Base-by-base conservation (phyloP, 2,888 invertebrate genomes). In the Dorcus hopei region DNA sequence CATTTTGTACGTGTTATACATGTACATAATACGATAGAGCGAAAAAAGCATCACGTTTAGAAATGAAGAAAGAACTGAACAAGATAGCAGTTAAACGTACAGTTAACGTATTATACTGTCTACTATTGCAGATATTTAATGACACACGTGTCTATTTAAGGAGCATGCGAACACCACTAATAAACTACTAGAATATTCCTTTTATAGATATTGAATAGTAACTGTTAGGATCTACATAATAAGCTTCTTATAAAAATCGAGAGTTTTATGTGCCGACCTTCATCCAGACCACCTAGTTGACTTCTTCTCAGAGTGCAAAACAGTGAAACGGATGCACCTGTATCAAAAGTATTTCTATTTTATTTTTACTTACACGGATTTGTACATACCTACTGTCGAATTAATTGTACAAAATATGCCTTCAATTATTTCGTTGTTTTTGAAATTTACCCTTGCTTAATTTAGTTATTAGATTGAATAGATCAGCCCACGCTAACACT, bases 151-250 rank as follows among this genome's bases (percentile, higher is more conserved):
- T 52, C 52, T 52, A 23, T 52, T 52, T 52, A 52, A 39, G 52
- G 52, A 38, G 41, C 16, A 52, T 41, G 16, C 40, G 19, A 40
- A 16, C 19, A 40, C 52, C 41, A 41, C 41, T 52, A 52, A 52
- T 52, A 52, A 52, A 43, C 48, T 47, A 57, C 38, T 45, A 38
- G 49, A 57, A 52, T 57, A 57, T 63, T 59, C 65, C 65, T 63
- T 65, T 65, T 65, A 63, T 65, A 65, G 65, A 58, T 61, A 61
- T 62, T 62, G 61, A 65, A 62, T 62, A 59, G 65, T 58, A 59
- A 61, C 63, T 53, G 61, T 65, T 62, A 50, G 60, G 63, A 60
- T 62, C 61, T 61, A 63, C 63, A 62, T 63, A 65, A 63, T 63
- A 62, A 60, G 62, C 51, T 42, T 57, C 58, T 61, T 65, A 63